Percentiles rank a stretch among this genome's conserved stretches.
phyloP scores from a whole-genome alignment of 2,888 invertebrate genomes.

The Cephus nigrinus region DNA sequence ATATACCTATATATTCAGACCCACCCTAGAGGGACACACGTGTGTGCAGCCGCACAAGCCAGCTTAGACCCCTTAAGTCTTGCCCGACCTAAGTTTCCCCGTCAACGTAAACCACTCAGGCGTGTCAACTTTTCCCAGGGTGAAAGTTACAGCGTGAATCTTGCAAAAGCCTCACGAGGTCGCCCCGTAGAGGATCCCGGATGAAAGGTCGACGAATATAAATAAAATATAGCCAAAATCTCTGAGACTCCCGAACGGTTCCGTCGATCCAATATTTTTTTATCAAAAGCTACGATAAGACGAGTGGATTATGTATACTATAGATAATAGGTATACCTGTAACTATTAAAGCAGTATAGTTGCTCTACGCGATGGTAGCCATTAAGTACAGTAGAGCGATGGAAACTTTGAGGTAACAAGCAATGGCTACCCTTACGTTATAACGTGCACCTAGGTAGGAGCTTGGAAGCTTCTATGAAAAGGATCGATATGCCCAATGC shows the following conservation, averaged over 20 bases:
- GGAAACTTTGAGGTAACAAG: neutral
- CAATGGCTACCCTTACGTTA: neutral
- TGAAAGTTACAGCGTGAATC: slow-evolving; percentile 10
- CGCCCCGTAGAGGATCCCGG: neutral
- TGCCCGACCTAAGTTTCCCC: neutral
- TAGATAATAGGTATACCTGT: too few relatives aligned
- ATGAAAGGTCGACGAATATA: neutral
- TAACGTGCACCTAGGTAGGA: neutral
- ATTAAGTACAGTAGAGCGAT: neutral
- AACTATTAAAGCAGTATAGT: neutral
- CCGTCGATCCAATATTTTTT: neutral
- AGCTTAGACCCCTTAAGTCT: neutral
- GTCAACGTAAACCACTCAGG: slow-evolving; percentile 19
- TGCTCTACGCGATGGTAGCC: neutral
- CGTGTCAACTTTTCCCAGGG: slow-evolving; percentile 15
- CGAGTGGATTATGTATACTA: too few relatives aligned
- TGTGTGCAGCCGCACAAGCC: neutral
- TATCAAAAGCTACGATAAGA: too few relatives aligned
- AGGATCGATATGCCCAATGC: neutral
- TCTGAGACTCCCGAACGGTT: neutral
- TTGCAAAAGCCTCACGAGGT: neutral
- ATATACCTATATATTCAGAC: neutral
- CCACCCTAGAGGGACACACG: neutral
- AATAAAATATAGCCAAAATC: neutral
- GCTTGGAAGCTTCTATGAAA: neutral